Percentiles rank a stretch among this genome's conserved stretches.
These are phyloP conservation scores for Willisornis vidua DNA, from an alignment of 2,113 vertebrate genomes.

Conservation along the genomic window DNA sequence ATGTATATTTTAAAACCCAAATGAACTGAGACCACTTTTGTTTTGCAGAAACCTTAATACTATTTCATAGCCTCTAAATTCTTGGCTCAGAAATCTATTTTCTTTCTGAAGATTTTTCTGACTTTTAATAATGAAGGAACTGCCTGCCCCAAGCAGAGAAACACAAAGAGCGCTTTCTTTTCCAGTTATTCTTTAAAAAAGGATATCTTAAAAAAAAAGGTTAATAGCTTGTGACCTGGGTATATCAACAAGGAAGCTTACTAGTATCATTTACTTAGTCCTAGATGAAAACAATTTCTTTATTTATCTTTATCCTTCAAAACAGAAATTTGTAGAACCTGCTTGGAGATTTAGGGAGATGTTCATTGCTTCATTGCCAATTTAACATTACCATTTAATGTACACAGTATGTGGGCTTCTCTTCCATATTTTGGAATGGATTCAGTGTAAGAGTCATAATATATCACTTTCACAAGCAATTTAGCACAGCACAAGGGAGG, in stretches of 20 bases:
- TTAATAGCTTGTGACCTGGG: neutral
- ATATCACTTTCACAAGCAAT: conserved; percentile 69
- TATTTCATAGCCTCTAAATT: neutral
- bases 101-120: conserved; percentile 1
- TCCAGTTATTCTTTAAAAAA: neutral
- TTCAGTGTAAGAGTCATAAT: conserved; percentile 31
- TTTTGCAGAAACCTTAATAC: conserved; percentile 8
- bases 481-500: conserved; percentile 52
- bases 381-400: conserved; percentile 51
- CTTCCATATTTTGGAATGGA: conserved; percentile 41
- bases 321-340: neutral
- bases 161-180: neutral
- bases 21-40: neutral
- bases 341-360: conserved; percentile 27
- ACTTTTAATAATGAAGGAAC: neutral
- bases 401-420: conserved; percentile 56
- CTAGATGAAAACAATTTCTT: neutral
- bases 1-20: neutral
- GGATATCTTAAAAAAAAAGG: neutral
- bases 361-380: conserved; percentile 22
- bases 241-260: neutral
- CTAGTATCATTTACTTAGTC: neutral
- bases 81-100: conserved; percentile 26
- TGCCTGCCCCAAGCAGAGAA: neutral
- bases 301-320: neutral